Conservation (phyloP, 2,797 vertebrate species). For the Rhinichthys osculus region DNA sequence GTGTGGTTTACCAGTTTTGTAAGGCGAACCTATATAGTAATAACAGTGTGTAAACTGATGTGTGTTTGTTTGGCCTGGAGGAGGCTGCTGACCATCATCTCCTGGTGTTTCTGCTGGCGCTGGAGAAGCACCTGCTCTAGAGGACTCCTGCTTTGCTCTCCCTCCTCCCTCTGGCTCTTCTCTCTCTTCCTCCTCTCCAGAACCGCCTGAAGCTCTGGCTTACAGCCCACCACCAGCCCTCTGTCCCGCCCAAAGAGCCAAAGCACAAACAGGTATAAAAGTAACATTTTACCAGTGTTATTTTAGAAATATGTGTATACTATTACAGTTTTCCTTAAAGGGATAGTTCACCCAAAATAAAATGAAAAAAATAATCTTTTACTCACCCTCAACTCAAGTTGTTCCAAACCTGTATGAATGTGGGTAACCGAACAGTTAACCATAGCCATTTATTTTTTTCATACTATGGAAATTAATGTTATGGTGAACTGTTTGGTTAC, state of each 20-base stretch:
- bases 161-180: conserved; percentile 71
- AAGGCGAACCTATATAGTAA: background rate
- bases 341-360: too few relatives aligned
- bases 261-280: conserved; percentile 39
- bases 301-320: background rate
- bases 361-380: too few relatives aligned
- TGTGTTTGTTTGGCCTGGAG: too few relatives aligned
- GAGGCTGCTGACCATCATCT: conserved; percentile 66
- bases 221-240: conserved; percentile 75
- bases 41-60: too few relatives aligned
- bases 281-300: conserved; percentile 14
- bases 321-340: too few relatives aligned
- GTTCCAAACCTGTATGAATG: too few relatives aligned
- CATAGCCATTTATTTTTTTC: background rate
- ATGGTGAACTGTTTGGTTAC: too few relatives aligned
- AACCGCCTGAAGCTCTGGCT: conserved; percentile 77
- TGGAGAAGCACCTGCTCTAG: conserved; percentile 74
- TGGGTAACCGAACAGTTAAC: too few relatives aligned
- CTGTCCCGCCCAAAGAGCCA: conserved; percentile 63
- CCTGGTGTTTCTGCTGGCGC: conserved; percentile 75
- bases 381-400: too few relatives aligned
- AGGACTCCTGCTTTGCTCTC: conserved; percentile 69
- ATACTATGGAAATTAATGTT: background rate
- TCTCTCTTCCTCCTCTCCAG: conserved; percentile 77
- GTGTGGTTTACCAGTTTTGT: background rate